These are phyloP conservation scores for Pleuronectes platessa DNA, from an alignment of 2,113 vertebrate genomes.

Conservation along the genomic window DNA sequence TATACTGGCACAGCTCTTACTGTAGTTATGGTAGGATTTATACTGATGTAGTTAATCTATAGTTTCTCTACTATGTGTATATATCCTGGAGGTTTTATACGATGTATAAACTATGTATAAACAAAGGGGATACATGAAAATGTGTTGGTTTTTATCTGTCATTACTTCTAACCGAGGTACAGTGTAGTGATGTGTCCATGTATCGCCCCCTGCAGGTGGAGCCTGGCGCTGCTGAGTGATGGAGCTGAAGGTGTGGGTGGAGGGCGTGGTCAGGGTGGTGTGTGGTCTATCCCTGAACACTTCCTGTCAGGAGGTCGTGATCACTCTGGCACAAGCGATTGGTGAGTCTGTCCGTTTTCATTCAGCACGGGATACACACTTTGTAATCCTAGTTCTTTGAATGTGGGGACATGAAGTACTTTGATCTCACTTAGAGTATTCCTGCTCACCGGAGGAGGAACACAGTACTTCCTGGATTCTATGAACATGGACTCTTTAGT, in stretches of 20 bases:
- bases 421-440: background rate
- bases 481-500: background rate
- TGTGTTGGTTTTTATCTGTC: too few species aligned
- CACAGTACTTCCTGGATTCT: background rate
- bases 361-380: background rate
- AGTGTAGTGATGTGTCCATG: background rate
- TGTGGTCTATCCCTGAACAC: slow-evolving; percentile 90
- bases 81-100: too few species aligned
- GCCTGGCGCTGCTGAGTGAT: slow-evolving; percentile 69
- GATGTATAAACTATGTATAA: too few species aligned
- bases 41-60: too few species aligned
- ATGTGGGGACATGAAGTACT: too few species aligned
- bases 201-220: background rate
- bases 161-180: background rate
- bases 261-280: slow-evolving; percentile 90
- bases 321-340: slow-evolving; percentile 91
- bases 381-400: too few species aligned
- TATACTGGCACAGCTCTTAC: too few species aligned
- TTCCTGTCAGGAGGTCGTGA: slow-evolving; percentile 94
- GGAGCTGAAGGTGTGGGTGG: slow-evolving; percentile 98
- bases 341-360: slow-evolving; percentile 76
- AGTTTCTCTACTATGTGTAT: too few species aligned
- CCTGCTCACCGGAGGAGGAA: background rate
- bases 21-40: too few species aligned
- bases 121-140: too few species aligned